Base-by-base conservation (phyloP, 2,888 invertebrate genomes). In the Tetanocera ferruginea region DNA sequence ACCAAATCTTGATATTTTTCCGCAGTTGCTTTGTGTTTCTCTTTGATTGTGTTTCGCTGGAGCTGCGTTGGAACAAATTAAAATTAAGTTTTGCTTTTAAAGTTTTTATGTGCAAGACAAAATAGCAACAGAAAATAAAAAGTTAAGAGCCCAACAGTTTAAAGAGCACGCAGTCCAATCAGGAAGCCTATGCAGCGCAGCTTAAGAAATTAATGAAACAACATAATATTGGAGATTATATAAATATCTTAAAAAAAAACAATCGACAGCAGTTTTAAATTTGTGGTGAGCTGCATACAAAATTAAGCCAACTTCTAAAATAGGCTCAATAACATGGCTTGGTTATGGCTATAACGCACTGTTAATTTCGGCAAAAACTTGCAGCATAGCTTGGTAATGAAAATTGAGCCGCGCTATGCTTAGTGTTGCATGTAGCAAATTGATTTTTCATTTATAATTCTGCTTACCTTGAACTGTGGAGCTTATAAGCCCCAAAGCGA, bases 361-460 rank as follows among this genome's bases (percentile, higher is more conserved):
- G 43, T 1, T 14, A 3, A 43, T 14, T 43, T 34, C 37, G 34
- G 9, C n/a, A n/a, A 5, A 31, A 34, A 62, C 17, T n/a, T 2
- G 6, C 11, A 23, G 19, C 19, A 9, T 49, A 11, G 14, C 2
- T 11, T 43, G 43, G 4, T 1, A 43, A 43, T 43, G 43, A 43
- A 11, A 43, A 11, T 43, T 43, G 14, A 11, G 43, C 43, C 11
- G 43, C 43, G 8, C 64, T 28, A 28, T 23, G 55, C 64, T 64
- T 14, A 8, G 34, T 64, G 57, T 57, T 55, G 55, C 55, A 23
- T 72, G 57, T 37, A 34, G 28, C 64, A 64, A 74, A 74, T 74
- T 74, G 73, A 74, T 74, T 74, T 74, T 73, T 49, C 73, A 73
- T 49, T 60, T 73, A 69, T 28, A 49, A 43, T 23, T 51, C 17